A percentile compares a stretch with the other conserved stretches of the same genome.
phyloP scores from a whole-genome alignment of 2,113 vertebrate genomes.

The Chaetura pelagica region DNA sequence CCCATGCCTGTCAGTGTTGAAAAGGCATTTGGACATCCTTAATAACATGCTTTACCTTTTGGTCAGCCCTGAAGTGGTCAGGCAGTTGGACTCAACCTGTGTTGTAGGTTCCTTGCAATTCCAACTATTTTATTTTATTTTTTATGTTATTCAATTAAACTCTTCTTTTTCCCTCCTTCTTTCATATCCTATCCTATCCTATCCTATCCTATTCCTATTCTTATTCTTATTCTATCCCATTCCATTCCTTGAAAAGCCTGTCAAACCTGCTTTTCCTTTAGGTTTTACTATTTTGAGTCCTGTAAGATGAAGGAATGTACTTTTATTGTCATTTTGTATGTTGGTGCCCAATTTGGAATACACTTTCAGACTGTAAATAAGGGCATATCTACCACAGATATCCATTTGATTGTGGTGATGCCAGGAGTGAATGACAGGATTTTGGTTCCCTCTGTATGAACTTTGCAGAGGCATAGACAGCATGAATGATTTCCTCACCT shows the following conservation, averaged over 20 bases:
- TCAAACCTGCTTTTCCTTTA: not conserved
- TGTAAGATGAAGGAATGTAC: not conserved
- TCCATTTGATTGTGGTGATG: not conserved
- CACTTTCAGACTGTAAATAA: not conserved
- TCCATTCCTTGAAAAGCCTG: not conserved
- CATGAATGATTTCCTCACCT: not conserved
- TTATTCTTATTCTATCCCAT: too few species aligned
- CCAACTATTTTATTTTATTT: too few species aligned
- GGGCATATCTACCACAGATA: not conserved
- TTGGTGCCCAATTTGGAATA: not conserved
- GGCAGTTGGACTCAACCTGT: not conserved
- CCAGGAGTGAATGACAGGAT: not conserved
- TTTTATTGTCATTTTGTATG: not conserved
- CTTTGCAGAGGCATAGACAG: not conserved
- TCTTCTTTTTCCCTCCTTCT: too few species aligned
- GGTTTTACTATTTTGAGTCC: not conserved
- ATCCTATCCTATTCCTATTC: too few species aligned
- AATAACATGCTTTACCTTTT: too few species aligned
- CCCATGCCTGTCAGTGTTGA: too few species aligned
- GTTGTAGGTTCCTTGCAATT: not conserved
- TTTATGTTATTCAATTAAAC: too few species aligned
- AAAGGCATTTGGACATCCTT: too few species aligned
- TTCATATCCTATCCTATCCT: too few species aligned
- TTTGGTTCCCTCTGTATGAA: not conserved
- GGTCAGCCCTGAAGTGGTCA: not conserved